These are phyloP conservation scores for Protobothrops mucrosquamatus DNA, from an alignment of 2,113 vertebrate species.

Conservation along the genomic window DNA sequence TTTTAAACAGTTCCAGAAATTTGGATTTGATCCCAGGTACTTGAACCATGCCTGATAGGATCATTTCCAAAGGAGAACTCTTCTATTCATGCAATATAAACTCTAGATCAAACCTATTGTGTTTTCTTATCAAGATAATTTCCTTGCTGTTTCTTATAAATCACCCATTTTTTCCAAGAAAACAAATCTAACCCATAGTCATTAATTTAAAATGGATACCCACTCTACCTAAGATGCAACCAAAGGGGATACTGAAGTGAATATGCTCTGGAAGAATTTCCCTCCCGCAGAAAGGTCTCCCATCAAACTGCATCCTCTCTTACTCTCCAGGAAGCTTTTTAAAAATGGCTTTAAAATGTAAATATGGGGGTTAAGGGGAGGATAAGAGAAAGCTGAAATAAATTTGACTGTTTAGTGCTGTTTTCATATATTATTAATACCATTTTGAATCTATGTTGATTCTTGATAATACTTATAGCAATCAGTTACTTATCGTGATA, in stretches of 20 bases:
- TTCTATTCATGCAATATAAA: background rate
- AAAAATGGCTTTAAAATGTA: background rate
- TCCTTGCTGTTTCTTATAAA: constrained; percentile 61
- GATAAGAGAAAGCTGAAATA: background rate
- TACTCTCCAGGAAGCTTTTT: background rate
- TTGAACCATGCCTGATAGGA: background rate
- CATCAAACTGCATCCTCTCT: background rate
- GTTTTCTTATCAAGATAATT: constrained; percentile 79
- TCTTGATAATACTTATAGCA: background rate
- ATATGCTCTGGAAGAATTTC: background rate
- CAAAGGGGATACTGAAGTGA: background rate
- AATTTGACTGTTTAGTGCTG: background rate
- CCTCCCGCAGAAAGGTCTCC: background rate
- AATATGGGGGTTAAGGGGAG: background rate
- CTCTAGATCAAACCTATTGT: constrained; percentile 45
- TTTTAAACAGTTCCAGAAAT: constrained; percentile 68
- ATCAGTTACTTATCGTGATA: background rate
- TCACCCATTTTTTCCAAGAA: constrained; percentile 34
- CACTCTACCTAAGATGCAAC: background rate
- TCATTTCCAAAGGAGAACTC: background rate
- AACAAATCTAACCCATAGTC: constrained; percentile 38
- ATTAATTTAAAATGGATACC: constrained; percentile 27
- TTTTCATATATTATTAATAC: background rate
- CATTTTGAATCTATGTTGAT: background rate
- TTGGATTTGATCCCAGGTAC: background rate